These are phyloP conservation scores for Microcebus lehilahytsara DNA, from an alignment of 2,113 vertebrate species.

Conservation along the genomic window DNA sequence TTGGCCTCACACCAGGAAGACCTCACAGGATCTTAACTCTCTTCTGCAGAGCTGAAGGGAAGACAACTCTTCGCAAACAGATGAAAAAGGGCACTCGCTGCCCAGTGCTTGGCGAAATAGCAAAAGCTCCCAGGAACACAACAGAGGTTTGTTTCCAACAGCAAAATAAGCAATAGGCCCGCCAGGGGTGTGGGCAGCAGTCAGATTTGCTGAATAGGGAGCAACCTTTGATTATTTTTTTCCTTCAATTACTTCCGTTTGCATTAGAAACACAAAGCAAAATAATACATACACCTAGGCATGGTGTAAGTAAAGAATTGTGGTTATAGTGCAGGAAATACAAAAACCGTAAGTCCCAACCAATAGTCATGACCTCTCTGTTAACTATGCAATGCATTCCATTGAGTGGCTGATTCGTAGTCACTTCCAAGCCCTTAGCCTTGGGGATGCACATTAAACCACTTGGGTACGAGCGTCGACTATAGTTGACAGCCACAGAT, in stretches of 20 bases:
- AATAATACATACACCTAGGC: background rate
- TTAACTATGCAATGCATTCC: background rate
- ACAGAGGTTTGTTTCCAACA: background rate
- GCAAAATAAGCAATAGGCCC: background rate
- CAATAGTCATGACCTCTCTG: background rate
- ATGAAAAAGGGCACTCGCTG: background rate
- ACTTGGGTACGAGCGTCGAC: no score
- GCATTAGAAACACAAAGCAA: background rate
- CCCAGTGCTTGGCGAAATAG: background rate
- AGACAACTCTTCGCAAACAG: background rate
- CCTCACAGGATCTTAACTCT: background rate
- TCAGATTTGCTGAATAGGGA: background rate
- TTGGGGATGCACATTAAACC: background rate
- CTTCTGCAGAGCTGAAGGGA: background rate
- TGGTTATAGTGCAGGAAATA: background rate
- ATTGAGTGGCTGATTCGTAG: background rate
- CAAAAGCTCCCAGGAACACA: background rate
- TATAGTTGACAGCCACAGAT: no score
- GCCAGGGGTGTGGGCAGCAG: background rate
- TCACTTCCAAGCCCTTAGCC: background rate
- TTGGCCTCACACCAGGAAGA: background rate
- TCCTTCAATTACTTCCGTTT: background rate
- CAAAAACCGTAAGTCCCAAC: background rate
- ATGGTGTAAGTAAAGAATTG: background rate
- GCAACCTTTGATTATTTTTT: background rate